These are phyloP conservation scores for Ochlodes sylvanus DNA, from an alignment of 2,888 invertebrate species.

Conservation along the genomic window DNA sequence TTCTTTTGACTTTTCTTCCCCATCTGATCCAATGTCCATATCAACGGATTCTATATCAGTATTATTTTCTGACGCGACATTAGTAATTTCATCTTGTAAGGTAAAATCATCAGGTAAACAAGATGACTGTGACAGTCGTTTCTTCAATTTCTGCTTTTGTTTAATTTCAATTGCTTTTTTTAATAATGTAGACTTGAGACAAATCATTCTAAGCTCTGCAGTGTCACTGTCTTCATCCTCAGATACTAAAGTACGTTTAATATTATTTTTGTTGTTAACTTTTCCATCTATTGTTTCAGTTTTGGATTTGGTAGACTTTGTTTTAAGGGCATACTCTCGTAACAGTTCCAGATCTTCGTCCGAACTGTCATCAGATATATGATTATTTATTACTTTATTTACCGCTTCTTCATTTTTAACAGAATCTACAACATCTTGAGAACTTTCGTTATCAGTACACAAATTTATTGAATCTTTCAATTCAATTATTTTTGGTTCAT, in stretches of 20 bases:
- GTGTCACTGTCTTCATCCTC: constrained; percentile 87
- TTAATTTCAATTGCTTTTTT: constrained; percentile 87
- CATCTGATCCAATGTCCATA: constrained; percentile 81
- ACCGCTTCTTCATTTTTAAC: constrained; percentile 21
- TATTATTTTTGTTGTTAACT: constrained; percentile 43
- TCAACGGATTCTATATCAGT: constrained; percentile 81
- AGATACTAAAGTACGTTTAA: constrained; percentile 51
- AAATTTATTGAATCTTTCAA: constrained; percentile 48
- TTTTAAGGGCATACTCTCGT: constrained; percentile 75
- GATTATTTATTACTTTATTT: constrained; percentile 33
- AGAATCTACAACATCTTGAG: constrained; percentile 52
- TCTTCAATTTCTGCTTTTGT: constrained; percentile 71
- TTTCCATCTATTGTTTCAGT: constrained; percentile 41
- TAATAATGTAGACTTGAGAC: constrained; percentile 87
- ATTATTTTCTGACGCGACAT: constrained; percentile 63
- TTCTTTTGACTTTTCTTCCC: constrained; percentile 68
- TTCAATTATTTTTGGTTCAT: neutral
- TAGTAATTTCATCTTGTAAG: constrained; percentile 49
- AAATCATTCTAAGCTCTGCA: constrained; percentile 86
- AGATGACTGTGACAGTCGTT: constrained; percentile 66
- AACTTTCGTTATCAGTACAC: constrained; percentile 51
- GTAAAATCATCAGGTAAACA: constrained; percentile 63
- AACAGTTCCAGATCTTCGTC: constrained; percentile 79
- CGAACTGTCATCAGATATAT: constrained; percentile 59
- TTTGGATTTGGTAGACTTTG: constrained; percentile 64